Conservation (phyloP, 2,888 invertebrate species). For the Tachina lurida region DNA sequence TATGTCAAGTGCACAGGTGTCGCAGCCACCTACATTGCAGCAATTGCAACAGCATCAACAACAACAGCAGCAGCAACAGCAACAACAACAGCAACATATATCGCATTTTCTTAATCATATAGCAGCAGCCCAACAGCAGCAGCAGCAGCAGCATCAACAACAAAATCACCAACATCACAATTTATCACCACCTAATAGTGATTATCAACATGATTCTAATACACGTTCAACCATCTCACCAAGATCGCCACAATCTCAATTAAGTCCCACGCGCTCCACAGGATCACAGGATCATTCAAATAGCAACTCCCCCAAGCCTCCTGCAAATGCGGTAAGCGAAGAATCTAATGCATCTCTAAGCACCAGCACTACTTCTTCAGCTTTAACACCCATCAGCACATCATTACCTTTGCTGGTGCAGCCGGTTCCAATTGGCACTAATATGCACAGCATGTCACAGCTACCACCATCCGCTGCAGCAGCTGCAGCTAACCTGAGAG, state of each 20-base stretch:
- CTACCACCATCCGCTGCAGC: slow-evolving; percentile 36
- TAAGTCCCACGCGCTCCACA: slow-evolving; percentile 74
- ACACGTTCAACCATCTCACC: slow-evolving; percentile 78
- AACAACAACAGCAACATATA: slow-evolving; percentile 78
- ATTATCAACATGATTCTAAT: slow-evolving; percentile 79
- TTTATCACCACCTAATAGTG: slow-evolving; percentile 73
- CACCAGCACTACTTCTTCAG: slow-evolving; percentile 60
- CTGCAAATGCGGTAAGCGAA: background rate
- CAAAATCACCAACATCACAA: slow-evolving; percentile 72
- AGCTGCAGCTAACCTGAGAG: slow-evolving; percentile 70
- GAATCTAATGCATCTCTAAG: slow-evolving; percentile 17
- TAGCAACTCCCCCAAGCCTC: slow-evolving; percentile 76
- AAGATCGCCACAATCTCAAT: slow-evolving; percentile 74
- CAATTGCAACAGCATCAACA: slow-evolving; percentile 72
- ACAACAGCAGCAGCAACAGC: slow-evolving; percentile 73
- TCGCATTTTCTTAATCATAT: slow-evolving; percentile 81
- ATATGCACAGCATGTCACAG: slow-evolving; percentile 65
- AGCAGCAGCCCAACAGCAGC: slow-evolving; percentile 77
- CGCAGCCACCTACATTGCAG: slow-evolving; percentile 78
- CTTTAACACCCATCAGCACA: slow-evolving; percentile 66
- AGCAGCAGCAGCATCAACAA: slow-evolving; percentile 73
- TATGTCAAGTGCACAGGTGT: slow-evolving; percentile 83
- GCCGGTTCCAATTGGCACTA: slow-evolving; percentile 74
- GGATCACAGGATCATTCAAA: slow-evolving; percentile 75
- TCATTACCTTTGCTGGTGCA: slow-evolving; percentile 77